These are phyloP conservation scores for Melanaphis sacchari DNA, from an alignment of 1,140 invertebrate genomes.

Conservation along the genomic window DNA sequence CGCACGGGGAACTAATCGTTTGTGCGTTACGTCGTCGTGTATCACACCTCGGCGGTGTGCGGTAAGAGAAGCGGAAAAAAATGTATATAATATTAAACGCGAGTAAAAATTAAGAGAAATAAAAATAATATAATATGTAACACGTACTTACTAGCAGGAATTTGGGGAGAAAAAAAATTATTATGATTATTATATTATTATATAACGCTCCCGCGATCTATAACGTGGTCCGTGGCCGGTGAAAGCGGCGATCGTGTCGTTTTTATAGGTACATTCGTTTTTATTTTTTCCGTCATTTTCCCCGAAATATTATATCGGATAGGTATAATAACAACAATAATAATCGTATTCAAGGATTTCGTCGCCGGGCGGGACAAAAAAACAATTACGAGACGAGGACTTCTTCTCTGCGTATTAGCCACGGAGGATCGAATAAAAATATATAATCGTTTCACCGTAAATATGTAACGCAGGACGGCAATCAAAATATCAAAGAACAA, in stretches of 20 bases:
- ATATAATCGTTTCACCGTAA: not conserved
- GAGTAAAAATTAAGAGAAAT: slow-evolving; percentile 28
- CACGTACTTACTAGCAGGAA: not conserved
- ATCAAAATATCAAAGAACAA: not conserved
- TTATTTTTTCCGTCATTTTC: not conserved
- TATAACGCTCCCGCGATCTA: not conserved
- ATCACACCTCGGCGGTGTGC: not conserved
- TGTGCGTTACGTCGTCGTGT: not conserved
- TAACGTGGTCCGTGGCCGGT: not conserved
- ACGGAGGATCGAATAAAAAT: not conserved
- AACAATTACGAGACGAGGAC: not conserved
- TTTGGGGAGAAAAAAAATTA: not conserved
- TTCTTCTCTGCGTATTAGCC: not conserved
- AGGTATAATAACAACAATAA: not conserved
- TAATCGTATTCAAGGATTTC: slow-evolving; percentile 50
- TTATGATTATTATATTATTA: not conserved
- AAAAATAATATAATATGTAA: not conserved
- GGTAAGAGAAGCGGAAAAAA: not conserved
- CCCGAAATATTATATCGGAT: slow-evolving; percentile 2
- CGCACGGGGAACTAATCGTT: slow-evolving; percentile 51
- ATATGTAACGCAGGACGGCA: not conserved
- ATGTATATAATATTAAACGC: not conserved
- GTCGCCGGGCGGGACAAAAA: not conserved
- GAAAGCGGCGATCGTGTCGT: slow-evolving; percentile 23
- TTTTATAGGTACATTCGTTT: not conserved